Conservation (phyloP, 2,113 vertebrate species). For the Corvus cornix region DNA sequence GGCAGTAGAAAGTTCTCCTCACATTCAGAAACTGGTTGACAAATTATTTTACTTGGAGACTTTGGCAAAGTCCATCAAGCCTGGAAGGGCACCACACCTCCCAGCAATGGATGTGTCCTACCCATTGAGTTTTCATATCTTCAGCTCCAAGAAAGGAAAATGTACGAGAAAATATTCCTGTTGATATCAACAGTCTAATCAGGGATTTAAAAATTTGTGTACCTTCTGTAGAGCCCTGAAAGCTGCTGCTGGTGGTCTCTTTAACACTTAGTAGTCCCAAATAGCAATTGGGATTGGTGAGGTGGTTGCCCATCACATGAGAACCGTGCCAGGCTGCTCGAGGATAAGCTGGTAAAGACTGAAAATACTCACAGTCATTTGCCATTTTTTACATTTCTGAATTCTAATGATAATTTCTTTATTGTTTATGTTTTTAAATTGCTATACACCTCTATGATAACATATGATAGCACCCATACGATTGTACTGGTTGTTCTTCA, state of each 20-base stretch:
- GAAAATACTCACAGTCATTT: not conserved
- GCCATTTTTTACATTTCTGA: not conserved
- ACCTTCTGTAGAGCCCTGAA: not conserved
- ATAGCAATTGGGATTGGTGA: accelerated
- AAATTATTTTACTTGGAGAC: not conserved
- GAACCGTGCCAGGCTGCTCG: not conserved
- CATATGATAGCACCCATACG: not conserved
- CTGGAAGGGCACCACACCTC: not conserved
- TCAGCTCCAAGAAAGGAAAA: not conserved
- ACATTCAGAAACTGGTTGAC: not conserved
- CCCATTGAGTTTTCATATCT: not conserved
- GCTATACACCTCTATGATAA: not conserved
- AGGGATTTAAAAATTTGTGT: not conserved
- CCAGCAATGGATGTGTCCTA: not conserved
- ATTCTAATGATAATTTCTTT: not conserved
- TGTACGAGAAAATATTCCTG: not conserved
- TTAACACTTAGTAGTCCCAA: no score
- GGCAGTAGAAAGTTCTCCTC: not conserved
- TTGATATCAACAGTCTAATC: not conserved
- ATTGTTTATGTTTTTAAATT: not conserved
- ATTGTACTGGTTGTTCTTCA: not conserved
- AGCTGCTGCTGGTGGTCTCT: not conserved
- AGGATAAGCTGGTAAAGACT: not conserved
- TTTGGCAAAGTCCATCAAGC: not conserved
- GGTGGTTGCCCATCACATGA: not conserved